phyloP scores from a whole-genome alignment of 2,113 vertebrate species.

The Cisticola juncidis region DNA sequence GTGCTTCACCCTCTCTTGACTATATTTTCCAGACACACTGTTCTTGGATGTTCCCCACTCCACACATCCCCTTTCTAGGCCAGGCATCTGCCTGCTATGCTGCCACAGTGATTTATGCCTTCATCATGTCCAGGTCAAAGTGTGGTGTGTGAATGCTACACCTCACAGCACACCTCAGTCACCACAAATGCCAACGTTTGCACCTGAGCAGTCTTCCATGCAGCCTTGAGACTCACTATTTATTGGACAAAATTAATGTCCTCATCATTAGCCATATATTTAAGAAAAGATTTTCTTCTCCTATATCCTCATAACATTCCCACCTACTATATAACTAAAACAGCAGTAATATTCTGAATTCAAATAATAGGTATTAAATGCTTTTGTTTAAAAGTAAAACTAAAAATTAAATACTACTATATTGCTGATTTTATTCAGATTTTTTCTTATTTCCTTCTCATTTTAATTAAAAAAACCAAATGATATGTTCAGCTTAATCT shows the following conservation, averaged over 20 bases:
- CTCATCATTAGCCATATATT: neutral
- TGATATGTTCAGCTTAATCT: neutral
- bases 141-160: neutral
- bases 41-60: neutral
- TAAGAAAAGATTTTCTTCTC: neutral
- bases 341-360: neutral
- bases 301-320: neutral
- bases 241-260: neutral
- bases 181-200: neutral
- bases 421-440: rapidly evolving
- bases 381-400: neutral
- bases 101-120: conserved; percentile 26
- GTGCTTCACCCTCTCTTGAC: neutral
- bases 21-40: neutral
- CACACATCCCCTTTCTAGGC: neutral
- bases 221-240: neutral
- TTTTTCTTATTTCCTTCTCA: neutral
- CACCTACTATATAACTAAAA: neutral
- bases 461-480: neutral
- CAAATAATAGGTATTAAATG: neutral
- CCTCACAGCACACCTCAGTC: neutral
- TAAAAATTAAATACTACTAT: neutral
- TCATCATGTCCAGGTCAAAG: neutral
- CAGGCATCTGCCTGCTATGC: neutral
- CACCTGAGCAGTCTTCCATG: neutral